Evolutionary conservation across 2,888 invertebrate species (phyloP).

Genomic region (Pollenia griseotomentosa): DNA sequence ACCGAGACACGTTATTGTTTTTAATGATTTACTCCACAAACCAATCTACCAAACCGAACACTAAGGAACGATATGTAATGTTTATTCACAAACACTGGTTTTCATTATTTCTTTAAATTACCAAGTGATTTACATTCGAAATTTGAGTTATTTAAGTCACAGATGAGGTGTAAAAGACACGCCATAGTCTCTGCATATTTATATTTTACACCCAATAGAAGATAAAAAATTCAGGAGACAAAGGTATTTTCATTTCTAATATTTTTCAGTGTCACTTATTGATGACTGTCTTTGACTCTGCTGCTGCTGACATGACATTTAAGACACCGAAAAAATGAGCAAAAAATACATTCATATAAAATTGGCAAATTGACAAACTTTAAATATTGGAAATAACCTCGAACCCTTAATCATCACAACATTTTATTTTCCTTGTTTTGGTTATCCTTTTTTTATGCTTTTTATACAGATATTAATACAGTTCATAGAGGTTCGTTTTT

Average conservation of each 20-base stretch:
- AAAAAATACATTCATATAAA: slow-evolving; percentile 1
- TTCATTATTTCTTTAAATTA: too few species aligned
- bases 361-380: slow-evolving; percentile 51
- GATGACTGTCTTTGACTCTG: slow-evolving; percentile 58
- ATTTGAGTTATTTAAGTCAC: too few species aligned
- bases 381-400: slow-evolving; percentile 3
- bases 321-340: background rate
- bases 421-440: background rate
- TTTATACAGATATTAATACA: background rate
- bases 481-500: background rate
- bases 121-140: too few species aligned
- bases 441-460: background rate
- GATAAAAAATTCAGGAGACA: background rate
- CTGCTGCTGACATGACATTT: slow-evolving; percentile 51
- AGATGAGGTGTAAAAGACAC: too few species aligned
- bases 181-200: too few species aligned
- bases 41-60: too few species aligned
- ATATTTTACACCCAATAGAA: background rate
- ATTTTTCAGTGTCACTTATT: slow-evolving; percentile 29
- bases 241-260: background rate
- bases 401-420: background rate
- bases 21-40: too few species aligned
- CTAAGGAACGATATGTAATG: too few species aligned
- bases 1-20: too few species aligned
- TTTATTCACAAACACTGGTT: too few species aligned